These are phyloP conservation scores for Ispidina picta DNA, from an alignment of 2,797 vertebrate genomes.

Conservation along the genomic window DNA sequence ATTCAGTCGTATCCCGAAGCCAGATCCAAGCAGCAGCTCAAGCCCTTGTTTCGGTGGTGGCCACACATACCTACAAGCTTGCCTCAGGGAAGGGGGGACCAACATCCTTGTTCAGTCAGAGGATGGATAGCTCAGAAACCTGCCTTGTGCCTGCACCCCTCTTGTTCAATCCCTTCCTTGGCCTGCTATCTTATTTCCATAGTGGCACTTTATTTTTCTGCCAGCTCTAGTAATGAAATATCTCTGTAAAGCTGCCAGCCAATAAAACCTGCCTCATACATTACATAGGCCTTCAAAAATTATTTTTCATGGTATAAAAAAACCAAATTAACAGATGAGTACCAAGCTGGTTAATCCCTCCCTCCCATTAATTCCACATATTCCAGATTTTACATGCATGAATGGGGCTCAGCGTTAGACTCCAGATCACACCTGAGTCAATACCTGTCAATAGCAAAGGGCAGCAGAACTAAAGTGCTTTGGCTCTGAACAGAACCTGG, in stretches of 20 bases:
- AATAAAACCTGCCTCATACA: background rate
- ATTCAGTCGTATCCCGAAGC: background rate
- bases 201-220: background rate
- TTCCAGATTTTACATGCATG: background rate
- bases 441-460: fast-evolving
- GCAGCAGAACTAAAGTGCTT: background rate
- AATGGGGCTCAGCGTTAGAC: background rate
- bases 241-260: background rate
- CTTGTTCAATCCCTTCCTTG: background rate
- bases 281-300: background rate
- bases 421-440: background rate
- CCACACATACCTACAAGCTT: background rate
- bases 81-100: background rate
- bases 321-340: background rate
- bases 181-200: background rate
- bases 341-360: background rate
- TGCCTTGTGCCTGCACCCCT: background rate
- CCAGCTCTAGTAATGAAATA: background rate
- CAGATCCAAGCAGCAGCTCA: background rate
- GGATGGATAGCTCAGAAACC: background rate
- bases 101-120: fast-evolving
- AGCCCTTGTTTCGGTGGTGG: background rate
- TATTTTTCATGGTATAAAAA: background rate
- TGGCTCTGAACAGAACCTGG: background rate
- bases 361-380: background rate